Evolutionary conservation across 2,888 invertebrate genomes (phyloP), one percentile per base, ranked within the genome.

Genomic region (Metacarcinus magister): DNA sequence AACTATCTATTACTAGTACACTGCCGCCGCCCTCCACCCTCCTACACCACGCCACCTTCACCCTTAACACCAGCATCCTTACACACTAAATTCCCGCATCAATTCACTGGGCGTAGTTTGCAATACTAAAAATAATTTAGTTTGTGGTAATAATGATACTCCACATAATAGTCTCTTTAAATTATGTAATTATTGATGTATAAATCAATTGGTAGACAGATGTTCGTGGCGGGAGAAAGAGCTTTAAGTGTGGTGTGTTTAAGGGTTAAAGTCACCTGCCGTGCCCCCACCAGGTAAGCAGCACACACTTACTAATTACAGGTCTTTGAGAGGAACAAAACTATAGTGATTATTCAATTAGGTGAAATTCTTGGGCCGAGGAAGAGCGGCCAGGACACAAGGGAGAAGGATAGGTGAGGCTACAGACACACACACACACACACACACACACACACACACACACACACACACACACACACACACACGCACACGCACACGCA

Each of bases 61-160:
- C 93, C 60, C 67, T 60, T 43, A 39, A 16, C 43, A 44, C n/a
- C n/a, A 67, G 4, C 3, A 4, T 0, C 67, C 75, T 5, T 43
- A 75, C 23, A 4, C 44, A 19, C 94, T 19, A 90, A 90, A 60
- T 39, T 94, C 60, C 94, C 94, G 7, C 10, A 3, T 19, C 16
- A 3, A 3, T 2, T 19, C 48, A 23, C 1, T 48, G 67, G 91
- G 16, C 48, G 82, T 89, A 39, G 46, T 95, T 92, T 67, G 95
- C 92, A 67, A 92, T 91, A 67, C 7, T 75, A 44, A 95, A 95
- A 91, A 92, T 95, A 95, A 92, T 95, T 92, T 95, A 95, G 75
- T 92, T 95, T 28, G 67, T 95, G 95, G 95, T 95, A 91, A 95
- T 95, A 92, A 95, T 87, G 95, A 95, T 91, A 90, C 46, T 95